Base-by-base conservation (phyloP, 2,888 invertebrate species). In the Ophion costatus region DNA sequence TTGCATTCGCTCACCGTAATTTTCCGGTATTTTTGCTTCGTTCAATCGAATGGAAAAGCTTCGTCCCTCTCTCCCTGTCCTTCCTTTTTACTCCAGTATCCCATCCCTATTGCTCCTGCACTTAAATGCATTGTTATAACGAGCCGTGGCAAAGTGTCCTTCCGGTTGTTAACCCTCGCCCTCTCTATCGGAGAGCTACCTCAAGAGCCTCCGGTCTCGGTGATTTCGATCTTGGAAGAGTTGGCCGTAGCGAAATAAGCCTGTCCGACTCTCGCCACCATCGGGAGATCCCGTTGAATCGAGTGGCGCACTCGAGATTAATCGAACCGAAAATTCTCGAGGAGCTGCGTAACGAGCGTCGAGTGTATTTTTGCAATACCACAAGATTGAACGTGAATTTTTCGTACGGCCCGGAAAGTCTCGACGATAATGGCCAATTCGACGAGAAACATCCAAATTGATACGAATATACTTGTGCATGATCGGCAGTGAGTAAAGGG, bases 111-210 rank as follows among this genome's bases (percentile, higher is more conserved):
- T 14, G 22, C 38, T 20, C 76, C 24, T 57, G 71, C 64, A 64
- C 38, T 71, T 66, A 57, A 80, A 22, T 61, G 64, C 64, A 80
- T 71, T 80, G 57, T 80, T 57, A 71, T 38, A 73, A 66, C 79
- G 38, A 73, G 45, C 59, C 61, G 56, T 29, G 66, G 76, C 66
- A 66, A 76, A 76, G 66, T 76, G 76, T 66, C 56, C 71, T 73
- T 66, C 66, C 64, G 22, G 71, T 80, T 71, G 71, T 80, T 79
- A 63, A 45, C 45, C 45, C 45, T 14, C 45, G 11, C 45, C 63
- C 29, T 78, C 61, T 42, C 42, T 6, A 63, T 70, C 69, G 61
- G 29, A 51, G 45, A 45, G 45, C 61, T 63, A 63, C 29, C 51
- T 24, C n/a, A 67, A 59, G 57, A 20, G 64, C 38, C 11, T 61